These are phyloP conservation scores for Gallinago nigripennis DNA, from an alignment of 2,797 vertebrate species.

Conservation along the genomic window DNA sequence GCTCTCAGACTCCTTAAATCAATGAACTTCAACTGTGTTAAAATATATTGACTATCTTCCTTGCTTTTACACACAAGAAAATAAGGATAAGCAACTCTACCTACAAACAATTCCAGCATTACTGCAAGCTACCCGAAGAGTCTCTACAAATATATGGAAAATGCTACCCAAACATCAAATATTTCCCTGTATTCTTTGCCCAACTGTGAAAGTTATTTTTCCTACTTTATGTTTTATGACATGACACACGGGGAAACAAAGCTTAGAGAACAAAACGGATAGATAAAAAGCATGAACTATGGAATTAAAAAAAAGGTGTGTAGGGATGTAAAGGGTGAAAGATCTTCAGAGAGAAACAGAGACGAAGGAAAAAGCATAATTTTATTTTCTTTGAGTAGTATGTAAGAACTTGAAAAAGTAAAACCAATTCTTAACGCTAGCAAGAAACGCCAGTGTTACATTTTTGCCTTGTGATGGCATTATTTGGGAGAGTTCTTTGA, in stretches of 20 bases:
- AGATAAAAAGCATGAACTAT: background rate
- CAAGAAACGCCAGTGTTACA: background rate
- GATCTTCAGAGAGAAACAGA: background rate
- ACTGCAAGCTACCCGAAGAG: background rate
- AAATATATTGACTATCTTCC: background rate
- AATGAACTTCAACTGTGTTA: background rate
- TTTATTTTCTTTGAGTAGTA: background rate
- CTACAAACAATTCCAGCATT: background rate
- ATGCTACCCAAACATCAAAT: background rate
- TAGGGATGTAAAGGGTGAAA: background rate
- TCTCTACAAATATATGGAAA: background rate
- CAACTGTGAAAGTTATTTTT: background rate
- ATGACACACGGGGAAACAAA: background rate
- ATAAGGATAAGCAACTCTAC: background rate
- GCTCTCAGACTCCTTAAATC: background rate
- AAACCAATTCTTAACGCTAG: background rate
- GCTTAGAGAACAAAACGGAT: background rate
- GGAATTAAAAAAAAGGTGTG: background rate
- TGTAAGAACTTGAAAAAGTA: background rate
- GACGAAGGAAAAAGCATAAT: background rate
- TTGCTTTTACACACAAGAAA: background rate
- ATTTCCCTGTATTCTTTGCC: conserved; percentile 5
- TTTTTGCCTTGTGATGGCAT: background rate
- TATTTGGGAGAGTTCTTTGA: background rate
- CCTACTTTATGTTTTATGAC: background rate